These are phyloP conservation scores for Chironomus tentans DNA, from an alignment of 2,888 invertebrate genomes.

Conservation along the genomic window DNA sequence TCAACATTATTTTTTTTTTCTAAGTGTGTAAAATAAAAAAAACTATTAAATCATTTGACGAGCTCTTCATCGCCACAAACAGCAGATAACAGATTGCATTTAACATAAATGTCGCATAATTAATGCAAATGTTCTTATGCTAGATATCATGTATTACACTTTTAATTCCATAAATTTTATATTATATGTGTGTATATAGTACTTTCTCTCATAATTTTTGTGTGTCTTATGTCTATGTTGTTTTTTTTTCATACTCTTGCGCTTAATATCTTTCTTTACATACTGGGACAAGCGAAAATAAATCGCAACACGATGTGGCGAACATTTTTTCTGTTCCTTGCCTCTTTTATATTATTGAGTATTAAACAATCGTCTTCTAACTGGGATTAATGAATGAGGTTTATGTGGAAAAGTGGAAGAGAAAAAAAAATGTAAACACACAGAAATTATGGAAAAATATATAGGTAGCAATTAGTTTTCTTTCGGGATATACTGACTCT, in stretches of 20 bases:
- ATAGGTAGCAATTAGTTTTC: too few species aligned
- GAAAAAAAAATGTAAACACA: background rate
- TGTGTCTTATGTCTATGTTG: background rate
- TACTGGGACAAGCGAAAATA: background rate
- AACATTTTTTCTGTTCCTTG: background rate
- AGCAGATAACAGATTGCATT: slow-evolving; percentile 18
- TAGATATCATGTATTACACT: too few species aligned
- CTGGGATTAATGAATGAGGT: background rate
- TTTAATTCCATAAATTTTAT: too few species aligned
- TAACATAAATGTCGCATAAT: background rate
- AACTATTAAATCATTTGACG: slow-evolving; percentile 22
- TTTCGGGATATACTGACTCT: too few species aligned
- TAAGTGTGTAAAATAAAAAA: background rate
- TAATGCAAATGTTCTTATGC: background rate
- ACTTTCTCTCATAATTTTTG: background rate
- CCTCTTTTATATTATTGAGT: background rate
- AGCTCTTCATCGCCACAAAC: background rate
- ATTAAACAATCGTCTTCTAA: background rate
- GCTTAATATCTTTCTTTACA: background rate
- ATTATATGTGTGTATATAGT: too few species aligned
- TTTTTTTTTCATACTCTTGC: background rate
- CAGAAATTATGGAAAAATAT: background rate
- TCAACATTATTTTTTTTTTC: background rate
- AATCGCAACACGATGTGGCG: background rate
- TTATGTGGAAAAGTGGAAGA: background rate